Evolutionary conservation across 2,113 vertebrate species (phyloP), one percentile per base, ranked within the genome.

Genomic region (Saguinus midas): DNA sequence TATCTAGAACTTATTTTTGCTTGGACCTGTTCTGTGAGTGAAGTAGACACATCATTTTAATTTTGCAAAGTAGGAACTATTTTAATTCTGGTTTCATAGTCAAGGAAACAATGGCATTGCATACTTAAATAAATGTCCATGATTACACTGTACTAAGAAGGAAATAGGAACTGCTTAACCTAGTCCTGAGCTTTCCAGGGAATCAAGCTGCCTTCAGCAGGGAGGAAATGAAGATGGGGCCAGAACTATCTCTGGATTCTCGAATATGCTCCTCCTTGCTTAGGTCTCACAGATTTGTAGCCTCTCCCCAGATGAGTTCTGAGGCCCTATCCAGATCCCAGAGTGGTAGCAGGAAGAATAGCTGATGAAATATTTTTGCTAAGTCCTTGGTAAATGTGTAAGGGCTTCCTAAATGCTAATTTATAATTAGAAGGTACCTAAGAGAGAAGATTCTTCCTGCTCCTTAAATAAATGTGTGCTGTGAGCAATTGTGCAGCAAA

Each of bases 321-420:
- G 72, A 66, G 55, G 17, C 61, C 20, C 29, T n/a, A 1, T 66
- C 37, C 73, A 37, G 89, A 86, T 16, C 35, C 79, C 43, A 29
- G n/a, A 6, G 8, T 40, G 55, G 23, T 85, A 76, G 72, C 27
- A 25, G 35, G 72, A 94, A 20, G 82, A 64, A n/a, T 29, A 72
- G 35, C 37, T 79, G 78, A 70, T 61, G 25, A 94, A 89, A 91
- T 43, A 48, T 50, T 79, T 85, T 97, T 88, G 55, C 73, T 80
- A 85, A 91, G 52, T 20, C 48, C 89, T 83, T 66, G 68, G 40
- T 68, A 80, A 85, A 76, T 21, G 55, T 58, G 88, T 35, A 32
- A 84, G 21, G 48, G 16, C 80, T 92, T 85, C 48, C 73, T 70
- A 50, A 75, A 68, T 76, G 57, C 57, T 85, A 18, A 90, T 70